Evolutionary conservation across 2,113 vertebrate genomes (phyloP), one percentile per base, ranked within the genome.

Genomic region (Ondatra zibethicus): DNA sequence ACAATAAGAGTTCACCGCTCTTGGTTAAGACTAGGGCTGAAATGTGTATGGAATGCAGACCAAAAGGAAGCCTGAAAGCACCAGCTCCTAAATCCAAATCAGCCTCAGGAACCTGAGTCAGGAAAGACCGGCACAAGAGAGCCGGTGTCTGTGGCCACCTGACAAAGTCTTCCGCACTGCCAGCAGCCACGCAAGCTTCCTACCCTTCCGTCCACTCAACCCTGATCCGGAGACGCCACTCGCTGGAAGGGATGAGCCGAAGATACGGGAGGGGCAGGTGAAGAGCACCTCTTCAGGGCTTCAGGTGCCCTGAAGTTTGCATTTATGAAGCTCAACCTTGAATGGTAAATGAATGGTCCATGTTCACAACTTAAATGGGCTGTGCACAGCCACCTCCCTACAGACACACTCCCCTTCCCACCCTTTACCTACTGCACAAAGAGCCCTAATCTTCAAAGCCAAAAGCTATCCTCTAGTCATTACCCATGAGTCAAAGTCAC

Each of bases 261-360:
- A 42, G 19, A 50, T 25, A 19, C 39, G 31, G 31, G 5, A 17
- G 61, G 63, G 5, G 19, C 42, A 50, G 19, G 17, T 23, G 16
- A 66, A 86, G 39, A 45, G 13, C 11, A 89, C 4, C 19, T 68
- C 66, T 80, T 66, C 8, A 55, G 55, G 5, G 92, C 47, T 55
- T 89, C 6, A 78, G 73, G 66, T 42, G 47, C 25, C 77, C 21
- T 31, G 16, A 39, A 61, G 14, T 11, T 91, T 94, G 81, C 76
- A 91, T 72, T 96, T 93, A 76, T 1, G 19, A 92, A 89, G 47
- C 33, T 94, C 47, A 80, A 39, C 88, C 52, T 36, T 88, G 31
- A 87, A 91, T 55, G 45, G n/a, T 17, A 70, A 88, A 58, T 16
- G 7, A 87, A 50, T 16, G 7, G 39, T 45, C 66, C 75, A 88